Evolutionary conservation across 64 coral and sea anemone genomes (phyloP).

Genomic region (Cladopsammia gracilis): DNA sequence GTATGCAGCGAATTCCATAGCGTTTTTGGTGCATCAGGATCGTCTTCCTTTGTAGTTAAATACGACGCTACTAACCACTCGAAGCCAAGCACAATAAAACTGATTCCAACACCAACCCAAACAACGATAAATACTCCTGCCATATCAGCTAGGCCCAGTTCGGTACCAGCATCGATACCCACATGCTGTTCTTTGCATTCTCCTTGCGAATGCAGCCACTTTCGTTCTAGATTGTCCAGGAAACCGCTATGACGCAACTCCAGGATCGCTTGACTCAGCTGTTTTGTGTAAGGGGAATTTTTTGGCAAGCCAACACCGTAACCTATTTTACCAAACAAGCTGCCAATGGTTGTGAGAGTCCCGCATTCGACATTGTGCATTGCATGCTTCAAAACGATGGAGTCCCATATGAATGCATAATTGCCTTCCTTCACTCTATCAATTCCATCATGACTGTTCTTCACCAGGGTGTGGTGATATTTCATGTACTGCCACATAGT

Average conservation of each 20-base stretch:
- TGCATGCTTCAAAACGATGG: constrained; percentile 66
- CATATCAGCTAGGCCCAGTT: constrained; percentile 61
- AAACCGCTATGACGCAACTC: constrained; percentile 71
- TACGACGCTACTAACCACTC: constrained; percentile 80
- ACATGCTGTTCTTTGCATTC: not conserved
- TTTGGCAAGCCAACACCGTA: constrained; percentile 87
- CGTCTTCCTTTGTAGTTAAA: constrained; percentile 34
- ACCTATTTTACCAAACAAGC: constrained; percentile 79
- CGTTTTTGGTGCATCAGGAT: not conserved
- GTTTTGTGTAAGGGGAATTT: constrained; percentile 77
- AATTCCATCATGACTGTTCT: constrained; percentile 57
- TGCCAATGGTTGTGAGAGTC: constrained; percentile 71
- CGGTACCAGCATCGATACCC: not conserved
- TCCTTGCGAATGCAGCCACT: constrained; percentile 70
- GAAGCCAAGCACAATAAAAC: constrained; percentile 67
- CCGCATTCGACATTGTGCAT: constrained; percentile 67
- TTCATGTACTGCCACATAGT: constrained; percentile 97
- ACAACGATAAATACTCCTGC: constrained; percentile 81
- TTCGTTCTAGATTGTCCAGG: constrained; percentile 72
- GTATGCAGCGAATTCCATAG: constrained; percentile 51
- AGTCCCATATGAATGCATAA: constrained; percentile 92
- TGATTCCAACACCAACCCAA: constrained; percentile 56
- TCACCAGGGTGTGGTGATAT: constrained; percentile 72
- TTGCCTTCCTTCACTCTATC: constrained; percentile 55
- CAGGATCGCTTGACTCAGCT: constrained; percentile 75